These are phyloP conservation scores for Volucella zonaria DNA, from an alignment of 2,888 invertebrate species.

Conservation along the genomic window DNA sequence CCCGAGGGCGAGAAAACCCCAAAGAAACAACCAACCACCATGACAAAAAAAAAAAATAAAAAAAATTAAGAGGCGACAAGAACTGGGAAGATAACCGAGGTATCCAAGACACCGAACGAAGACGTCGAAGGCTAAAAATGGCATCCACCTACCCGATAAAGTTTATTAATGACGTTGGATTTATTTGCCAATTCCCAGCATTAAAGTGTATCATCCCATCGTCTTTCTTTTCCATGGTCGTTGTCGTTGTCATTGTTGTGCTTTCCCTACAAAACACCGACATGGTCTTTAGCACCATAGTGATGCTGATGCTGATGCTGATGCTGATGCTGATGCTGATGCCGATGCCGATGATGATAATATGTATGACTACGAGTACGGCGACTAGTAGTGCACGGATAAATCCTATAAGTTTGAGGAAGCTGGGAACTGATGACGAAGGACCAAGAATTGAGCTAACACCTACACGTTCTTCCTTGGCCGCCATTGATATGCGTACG, in stretches of 20 bases:
- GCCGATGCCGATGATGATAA: constrained; percentile 56
- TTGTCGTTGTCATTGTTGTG: constrained; percentile 6
- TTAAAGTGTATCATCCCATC: constrained; percentile 70
- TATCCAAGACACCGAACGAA: neutral
- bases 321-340: constrained; percentile 40
- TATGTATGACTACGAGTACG: neutral
- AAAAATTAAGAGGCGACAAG: neutral
- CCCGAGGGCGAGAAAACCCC: too few species aligned
- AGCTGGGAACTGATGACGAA: constrained; percentile 60
- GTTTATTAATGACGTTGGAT: constrained; percentile 74
- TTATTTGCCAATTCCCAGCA: constrained; percentile 71
- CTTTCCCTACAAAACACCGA: neutral
- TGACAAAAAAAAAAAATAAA: neutral
- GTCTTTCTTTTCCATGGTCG: constrained; percentile 30
- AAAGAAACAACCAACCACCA: too few species aligned
- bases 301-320: constrained; percentile 38
- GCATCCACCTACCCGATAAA: constrained; percentile 73
- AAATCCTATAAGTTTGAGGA: too few species aligned
- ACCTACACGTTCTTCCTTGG: constrained; percentile 56
- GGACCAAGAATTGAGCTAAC: constrained; percentile 63
- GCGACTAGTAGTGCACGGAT: too few species aligned
- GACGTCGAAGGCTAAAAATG: constrained; percentile 70
- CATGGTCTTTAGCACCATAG: constrained; percentile 2
- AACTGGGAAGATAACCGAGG: neutral
- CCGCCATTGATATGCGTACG: constrained; percentile 28